Percentiles rank a stretch among this genome's conserved stretches.
Conservation (phyloP, 2,888 invertebrate species). For the Tridacna crocea region DNA sequence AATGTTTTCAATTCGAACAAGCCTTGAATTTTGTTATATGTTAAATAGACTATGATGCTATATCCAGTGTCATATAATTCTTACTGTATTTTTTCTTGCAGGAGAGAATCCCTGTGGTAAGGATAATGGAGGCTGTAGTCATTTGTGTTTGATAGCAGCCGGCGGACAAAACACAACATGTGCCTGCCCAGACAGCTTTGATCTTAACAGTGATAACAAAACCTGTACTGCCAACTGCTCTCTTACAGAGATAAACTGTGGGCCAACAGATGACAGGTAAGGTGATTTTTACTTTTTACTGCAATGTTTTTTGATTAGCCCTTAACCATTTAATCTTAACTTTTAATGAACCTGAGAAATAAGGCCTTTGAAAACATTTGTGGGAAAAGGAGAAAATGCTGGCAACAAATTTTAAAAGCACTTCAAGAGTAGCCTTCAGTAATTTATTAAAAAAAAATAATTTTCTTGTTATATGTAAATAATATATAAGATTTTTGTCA, state of each 20-base stretch:
- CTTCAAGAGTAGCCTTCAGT: too few species aligned
- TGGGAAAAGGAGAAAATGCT: too few species aligned
- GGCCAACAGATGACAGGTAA: conserved; percentile 68
- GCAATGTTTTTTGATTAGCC: background rate
- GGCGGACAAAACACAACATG: conserved; percentile 90
- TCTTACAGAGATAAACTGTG: conserved; percentile 83
- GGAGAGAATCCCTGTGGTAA: conserved; percentile 94
- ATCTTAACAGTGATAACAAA: conserved; percentile 89
- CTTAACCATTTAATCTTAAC: background rate
- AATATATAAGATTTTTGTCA: too few species aligned
- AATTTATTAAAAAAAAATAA: too few species aligned
- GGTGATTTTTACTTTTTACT: background rate
- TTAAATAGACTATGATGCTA: too few species aligned
- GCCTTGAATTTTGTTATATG: too few species aligned
- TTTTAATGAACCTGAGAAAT: background rate
- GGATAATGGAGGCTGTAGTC: conserved; percentile 98
- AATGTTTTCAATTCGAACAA: background rate
- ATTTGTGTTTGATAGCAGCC: conserved; percentile 96
- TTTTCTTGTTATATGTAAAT: too few species aligned
- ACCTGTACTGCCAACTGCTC: conserved; percentile 98
- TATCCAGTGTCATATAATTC: too few species aligned
- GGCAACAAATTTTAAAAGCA: too few species aligned
- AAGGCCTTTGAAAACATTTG: background rate
- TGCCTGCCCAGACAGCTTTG: conserved; percentile 97
- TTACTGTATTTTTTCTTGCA: conserved; percentile 23